A percentile compares a stretch with the other conserved stretches of the same genome.
Conservation (phyloP, 2,888 invertebrate species). For the Lymantria monacha region DNA sequence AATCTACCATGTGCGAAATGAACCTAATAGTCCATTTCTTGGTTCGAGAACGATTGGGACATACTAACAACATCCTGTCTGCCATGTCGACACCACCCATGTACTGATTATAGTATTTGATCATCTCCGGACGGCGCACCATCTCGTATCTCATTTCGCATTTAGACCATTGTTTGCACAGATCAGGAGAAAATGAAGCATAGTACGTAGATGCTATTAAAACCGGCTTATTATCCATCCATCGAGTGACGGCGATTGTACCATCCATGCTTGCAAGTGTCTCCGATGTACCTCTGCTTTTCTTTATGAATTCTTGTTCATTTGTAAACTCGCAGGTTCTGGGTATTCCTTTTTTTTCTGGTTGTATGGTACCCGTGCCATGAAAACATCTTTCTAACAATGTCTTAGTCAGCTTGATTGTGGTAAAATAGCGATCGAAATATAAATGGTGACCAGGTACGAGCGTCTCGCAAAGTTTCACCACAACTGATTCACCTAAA, state of each 20-base stretch:
- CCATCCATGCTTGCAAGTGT: neutral
- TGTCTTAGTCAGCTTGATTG: neutral
- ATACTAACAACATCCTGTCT: neutral
- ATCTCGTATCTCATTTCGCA: neutral
- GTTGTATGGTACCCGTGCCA: neutral
- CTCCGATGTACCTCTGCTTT: neutral
- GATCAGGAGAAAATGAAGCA: neutral
- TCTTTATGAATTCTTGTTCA: neutral
- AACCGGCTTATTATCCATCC: neutral
- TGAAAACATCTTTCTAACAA: neutral
- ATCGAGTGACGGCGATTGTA: neutral
- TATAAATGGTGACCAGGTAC: neutral
- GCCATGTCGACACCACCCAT: neutral
- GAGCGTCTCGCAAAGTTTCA: neutral
- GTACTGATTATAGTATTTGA: neutral
- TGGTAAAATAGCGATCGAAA: neutral
- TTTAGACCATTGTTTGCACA: neutral
- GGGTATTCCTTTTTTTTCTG: neutral
- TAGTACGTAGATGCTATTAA: neutral
- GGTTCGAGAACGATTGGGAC: neutral
- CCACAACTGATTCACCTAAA: neutral
- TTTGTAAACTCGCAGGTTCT: neutral
- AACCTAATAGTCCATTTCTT: neutral
- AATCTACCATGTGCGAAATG: neutral
- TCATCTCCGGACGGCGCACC: neutral